Conservation (phyloP, 2,888 invertebrate genomes). For the Poecilus cupreus region DNA sequence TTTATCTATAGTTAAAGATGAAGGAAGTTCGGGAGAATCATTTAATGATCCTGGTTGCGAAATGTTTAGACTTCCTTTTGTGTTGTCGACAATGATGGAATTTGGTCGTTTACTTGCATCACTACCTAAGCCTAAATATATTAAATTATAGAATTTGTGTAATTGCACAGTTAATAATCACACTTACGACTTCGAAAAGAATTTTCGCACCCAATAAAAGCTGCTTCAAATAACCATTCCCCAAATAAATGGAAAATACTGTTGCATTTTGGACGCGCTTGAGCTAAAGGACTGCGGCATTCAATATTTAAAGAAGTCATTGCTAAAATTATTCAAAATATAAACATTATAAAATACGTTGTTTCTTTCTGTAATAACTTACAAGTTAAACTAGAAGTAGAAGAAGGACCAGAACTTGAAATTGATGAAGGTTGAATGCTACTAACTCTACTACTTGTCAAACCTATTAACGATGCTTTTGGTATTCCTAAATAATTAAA, state of each 20-base stretch:
- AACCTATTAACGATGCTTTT: constrained; percentile 86
- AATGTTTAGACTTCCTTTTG: constrained; percentile 75
- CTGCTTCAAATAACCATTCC: constrained; percentile 97
- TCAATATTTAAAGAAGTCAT: constrained; percentile 76
- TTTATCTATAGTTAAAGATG: constrained; percentile 83
- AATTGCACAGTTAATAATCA: neutral
- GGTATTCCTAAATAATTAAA: constrained; percentile 80
- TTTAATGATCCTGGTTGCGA: constrained; percentile 81
- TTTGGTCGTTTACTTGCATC: constrained; percentile 79
- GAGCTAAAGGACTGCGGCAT: constrained; percentile 77
- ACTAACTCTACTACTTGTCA: constrained; percentile 83
- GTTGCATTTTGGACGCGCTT: constrained; percentile 92
- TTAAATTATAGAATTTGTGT: neutral
- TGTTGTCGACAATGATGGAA: constrained; percentile 79
- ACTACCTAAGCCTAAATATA: constrained; percentile 69
- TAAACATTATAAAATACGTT: neutral
- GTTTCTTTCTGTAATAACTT: constrained; percentile 67
- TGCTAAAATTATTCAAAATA: constrained; percentile 72
- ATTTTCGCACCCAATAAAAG: constrained; percentile 87
- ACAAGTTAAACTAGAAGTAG: constrained; percentile 81
- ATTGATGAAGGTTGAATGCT: constrained; percentile 80
- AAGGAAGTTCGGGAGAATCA: constrained; percentile 81
- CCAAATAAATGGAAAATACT: constrained; percentile 97
- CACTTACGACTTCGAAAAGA: constrained; percentile 50
- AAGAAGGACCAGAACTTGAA: constrained; percentile 83